Evolutionary conservation across 2,888 invertebrate species (phyloP), one percentile per base, ranked within the genome.

Genomic region (Leucozona laternaria): DNA sequence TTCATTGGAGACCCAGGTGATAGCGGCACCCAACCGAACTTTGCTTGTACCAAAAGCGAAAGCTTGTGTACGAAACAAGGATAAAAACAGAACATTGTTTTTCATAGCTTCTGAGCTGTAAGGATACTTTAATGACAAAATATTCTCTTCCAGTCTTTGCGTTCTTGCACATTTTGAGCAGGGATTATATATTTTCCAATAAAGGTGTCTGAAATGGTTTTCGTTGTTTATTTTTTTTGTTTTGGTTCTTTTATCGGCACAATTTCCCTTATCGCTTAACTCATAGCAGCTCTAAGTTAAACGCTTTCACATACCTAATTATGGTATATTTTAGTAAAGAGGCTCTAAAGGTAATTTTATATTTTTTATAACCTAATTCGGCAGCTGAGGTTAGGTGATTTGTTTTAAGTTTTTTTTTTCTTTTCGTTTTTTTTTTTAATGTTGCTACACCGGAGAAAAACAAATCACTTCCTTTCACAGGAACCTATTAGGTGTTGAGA

Each of bases 1-100:
- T 89, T 88, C 88, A 88, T 82, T 88, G 84, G 87, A 88, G 88
- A 88, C 89, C 85, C 89, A 89, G 89, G 88, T 89, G 89, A 89
- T 88, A 88, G 88, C 68, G 62, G 45, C 83, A 83, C 2, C 57
- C 68, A 64, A 70, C 31, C 57, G 70, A 75, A 75, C 40, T 62
- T 79, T 72, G 66, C 79, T 79, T 79, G 55, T 64, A 60, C 25
- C 22, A 20, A 43, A 50, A n/a, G n/a, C n/a, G n/a, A n/a, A 31
- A 68, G 53, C 53, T 68, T 71, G 48, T 66, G 64, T 45, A 64
- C 66, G 31, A 66, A 66, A 48, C 66, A 48, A 48, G 66, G 66
- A 66, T 48, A 66, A 66, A 64, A 66, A 66, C 66, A 48, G 13
- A 64, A 66, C 72, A 66, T 48, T 66, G 66, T 66, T 66, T 66